Base-by-base conservation (phyloP, 2,888 invertebrate genomes). In the Tineola bisselliella region DNA sequence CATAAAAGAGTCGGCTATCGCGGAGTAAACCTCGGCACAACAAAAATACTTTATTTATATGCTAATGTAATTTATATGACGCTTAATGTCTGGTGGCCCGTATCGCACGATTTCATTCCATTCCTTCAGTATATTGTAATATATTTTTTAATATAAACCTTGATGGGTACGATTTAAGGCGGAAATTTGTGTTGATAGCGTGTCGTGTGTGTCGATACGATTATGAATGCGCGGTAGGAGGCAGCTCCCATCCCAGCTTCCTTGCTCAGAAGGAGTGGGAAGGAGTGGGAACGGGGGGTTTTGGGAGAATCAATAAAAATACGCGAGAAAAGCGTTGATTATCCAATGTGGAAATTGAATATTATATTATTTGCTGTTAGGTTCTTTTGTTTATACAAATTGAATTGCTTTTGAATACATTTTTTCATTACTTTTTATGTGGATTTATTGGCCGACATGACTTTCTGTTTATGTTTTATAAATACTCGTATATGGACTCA, bases 51-150 rank as follows among this genome's bases (percentile, higher is more conserved):
- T 87, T 86, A 87, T 87, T 86, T 87, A 87, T 86, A 87, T 86
- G 87, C 82, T 84, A 87, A 87, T 86, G 87, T 87, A 84, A 87
- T 86, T 87, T 87, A 87, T 87, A 86, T 84, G 84, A 86, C 81
- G 84, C 79, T 86, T 86, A 87, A 86, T 86, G 84, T 84, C 84
- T 84, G 78, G 76, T 82, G 78, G 79, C 75, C 81, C 84, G 84
- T 86, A 87, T 84, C 82, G 84, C 86, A 87, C 86, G 84, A 84
- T 81, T 83, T 77, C 75, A 76, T 71, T 80, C 77, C 79, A 81
- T 81, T 83, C 79, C 81, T 81, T 77, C 57, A 59, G 44, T 25
- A 19, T 48, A 48, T 48, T 48, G 15, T 48, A 6, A 48, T 48
- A 17, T 17, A 1, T n/a, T n/a, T 2, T 17, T 48, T 4, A 38